Evolutionary conservation across 2,797 vertebrate species (phyloP), one percentile per base, ranked within the genome.

Genomic region (Betta splendens): DNA sequence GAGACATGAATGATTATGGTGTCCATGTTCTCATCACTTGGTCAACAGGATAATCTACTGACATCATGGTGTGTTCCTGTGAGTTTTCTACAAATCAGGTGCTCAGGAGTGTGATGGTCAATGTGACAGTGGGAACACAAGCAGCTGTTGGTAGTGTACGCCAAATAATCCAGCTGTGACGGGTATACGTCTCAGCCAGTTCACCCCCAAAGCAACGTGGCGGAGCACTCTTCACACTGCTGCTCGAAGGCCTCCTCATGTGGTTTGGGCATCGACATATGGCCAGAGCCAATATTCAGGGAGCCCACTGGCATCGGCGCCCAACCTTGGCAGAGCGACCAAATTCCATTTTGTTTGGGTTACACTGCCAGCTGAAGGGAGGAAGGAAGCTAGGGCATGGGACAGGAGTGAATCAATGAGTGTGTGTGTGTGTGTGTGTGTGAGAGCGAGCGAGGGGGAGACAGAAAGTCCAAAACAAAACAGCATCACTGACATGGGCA

Each of bases 51-150:
- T 44, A 74, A 69, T 57, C 77, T 62, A 18, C 81, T 54, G 50
- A 72, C 68, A 63, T 85, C 64, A 88, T 86, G 86, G 86, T 87
- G 85, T 87, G 85, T 88, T 84, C 64, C 72, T 74, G 77, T 87
- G 58, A 71, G 75, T 85, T 84, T 76, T 78, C 66, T 72, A 72
- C 71, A 77, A 47, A 72, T 76, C 33, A 47, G 79, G 48, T 71
- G 61, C 46, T 73, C 13, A 28, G 60, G 21, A 58, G 17, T 64
- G 15, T 65, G 38, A 18, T 52, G 56, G 43, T 63, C 0, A 71
- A 55, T 81, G 64, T 67, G 36, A 38, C 56, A 43, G 32, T 57
- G 42, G 35, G 45, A 11, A 35, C 57, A 35, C 7, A 31, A 48
- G 54, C 18, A 16, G 28, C 26, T 56, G 39, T 56, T 69, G 58